Evolutionary conservation across 2,113 vertebrate species (phyloP).

Genomic region (Colaptes auratus): DNA sequence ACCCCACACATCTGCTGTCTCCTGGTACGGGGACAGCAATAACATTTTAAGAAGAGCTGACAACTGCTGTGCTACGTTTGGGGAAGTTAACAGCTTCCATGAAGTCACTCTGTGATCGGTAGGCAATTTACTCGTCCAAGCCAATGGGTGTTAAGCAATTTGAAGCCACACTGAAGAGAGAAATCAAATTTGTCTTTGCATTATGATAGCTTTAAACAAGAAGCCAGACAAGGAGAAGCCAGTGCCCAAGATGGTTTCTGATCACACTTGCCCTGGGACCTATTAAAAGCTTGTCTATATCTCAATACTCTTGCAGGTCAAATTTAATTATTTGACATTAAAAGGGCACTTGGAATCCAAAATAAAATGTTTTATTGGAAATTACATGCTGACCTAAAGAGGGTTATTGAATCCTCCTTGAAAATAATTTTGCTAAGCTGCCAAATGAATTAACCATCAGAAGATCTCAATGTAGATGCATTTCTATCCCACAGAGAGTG

Average conservation of each 20-base stretch:
- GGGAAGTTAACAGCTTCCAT: neutral
- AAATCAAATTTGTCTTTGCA: neutral
- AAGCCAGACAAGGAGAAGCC: neutral
- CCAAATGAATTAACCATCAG: neutral
- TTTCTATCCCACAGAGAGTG: neutral
- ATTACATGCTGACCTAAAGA: neutral
- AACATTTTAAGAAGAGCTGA: neutral
- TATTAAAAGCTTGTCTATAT: neutral
- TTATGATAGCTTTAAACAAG: neutral
- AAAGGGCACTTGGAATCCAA: neutral
- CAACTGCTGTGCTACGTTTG: neutral
- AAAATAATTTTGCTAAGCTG: constrained; percentile 21
- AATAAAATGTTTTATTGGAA: constrained; percentile 12
- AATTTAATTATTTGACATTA: neutral
- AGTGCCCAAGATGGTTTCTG: neutral
- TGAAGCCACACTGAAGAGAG: neutral
- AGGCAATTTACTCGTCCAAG: neutral
- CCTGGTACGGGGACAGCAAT: neutral
- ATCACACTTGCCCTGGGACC: neutral
- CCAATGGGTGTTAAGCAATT: neutral
- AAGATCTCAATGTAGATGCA: neutral
- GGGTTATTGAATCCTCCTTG: neutral
- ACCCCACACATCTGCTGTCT: neutral
- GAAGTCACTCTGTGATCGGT: neutral
- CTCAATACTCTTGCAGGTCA: neutral